These are phyloP conservation scores for Clarias macrocephalus DNA, from an alignment of 2,113 vertebrate species.

Conservation along the genomic window DNA sequence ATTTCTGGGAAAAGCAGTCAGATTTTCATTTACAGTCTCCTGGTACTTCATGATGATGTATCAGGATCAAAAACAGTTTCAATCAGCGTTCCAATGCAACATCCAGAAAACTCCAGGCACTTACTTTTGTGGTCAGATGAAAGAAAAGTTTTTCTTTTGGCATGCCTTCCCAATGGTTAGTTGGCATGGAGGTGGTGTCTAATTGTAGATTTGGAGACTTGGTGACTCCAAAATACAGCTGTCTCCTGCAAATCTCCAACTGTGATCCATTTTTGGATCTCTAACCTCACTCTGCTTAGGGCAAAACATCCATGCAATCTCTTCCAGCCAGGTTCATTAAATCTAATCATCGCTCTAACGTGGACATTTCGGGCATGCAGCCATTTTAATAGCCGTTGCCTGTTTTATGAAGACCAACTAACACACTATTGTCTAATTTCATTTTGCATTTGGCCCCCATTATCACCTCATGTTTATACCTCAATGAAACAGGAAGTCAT, in stretches of 20 bases:
- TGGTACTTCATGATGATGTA: neutral
- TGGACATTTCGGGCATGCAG: neutral
- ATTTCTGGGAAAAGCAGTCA: neutral
- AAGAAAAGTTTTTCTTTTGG: neutral
- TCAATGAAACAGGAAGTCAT: neutral
- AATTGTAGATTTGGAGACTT: slow-evolving; percentile 10
- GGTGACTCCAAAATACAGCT: neutral
- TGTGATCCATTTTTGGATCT: neutral
- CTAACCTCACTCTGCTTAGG: neutral
- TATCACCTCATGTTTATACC: slow-evolving; percentile 5
- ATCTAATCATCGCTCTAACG: neutral
- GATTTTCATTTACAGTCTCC: neutral
- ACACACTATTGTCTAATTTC: neutral
- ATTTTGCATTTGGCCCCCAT: neutral
- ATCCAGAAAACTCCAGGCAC: slow-evolving; percentile 1
- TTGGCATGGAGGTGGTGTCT: slow-evolving; percentile 13
- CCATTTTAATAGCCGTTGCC: neutral
- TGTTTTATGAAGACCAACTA: neutral
- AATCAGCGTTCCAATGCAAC: neutral
- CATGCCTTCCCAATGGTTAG: neutral
- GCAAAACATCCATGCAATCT: neutral
- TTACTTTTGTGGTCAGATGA: neutral
- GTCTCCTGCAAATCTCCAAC: neutral
- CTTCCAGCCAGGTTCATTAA: neutral
- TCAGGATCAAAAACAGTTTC: neutral